Base-by-base conservation (phyloP, 2,797 vertebrate genomes). In the Molossus alvarezi region DNA sequence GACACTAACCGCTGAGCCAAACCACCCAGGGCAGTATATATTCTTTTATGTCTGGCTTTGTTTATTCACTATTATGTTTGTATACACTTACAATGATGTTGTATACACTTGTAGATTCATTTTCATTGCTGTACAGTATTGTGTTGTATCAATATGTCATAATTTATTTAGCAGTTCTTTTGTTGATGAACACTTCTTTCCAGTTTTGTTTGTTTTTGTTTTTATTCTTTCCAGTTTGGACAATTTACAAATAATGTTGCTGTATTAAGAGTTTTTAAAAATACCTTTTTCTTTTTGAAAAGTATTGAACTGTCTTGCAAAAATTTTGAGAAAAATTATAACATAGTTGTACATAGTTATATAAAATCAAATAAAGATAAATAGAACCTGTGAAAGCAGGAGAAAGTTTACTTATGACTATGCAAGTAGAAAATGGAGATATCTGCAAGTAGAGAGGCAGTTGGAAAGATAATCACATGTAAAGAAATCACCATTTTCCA, bases 121-220 rank as follows among this genome's bases (percentile, higher is more conserved):
- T 84, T 27, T 94, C 18, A 7, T 33, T 88, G 41, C 11, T 92
- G 1, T 37, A 65, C 13, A 79, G 25, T 60, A 90, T 45, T 87
- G 15, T 85, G 53, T 69, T 81, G 8, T 92, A 4, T 45, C 18
- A 88, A 14, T 77, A 41, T 88, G 15, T 64, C 27, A 3, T 91
- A 77, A 85, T 51, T 84, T 88, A 45, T 48, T 64, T 88, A 55
- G 55, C 64, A 27, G 27, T 79, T 79, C 58, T 86, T 90, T 51
- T 90, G 41, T 86, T 67, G 60, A 80, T 83, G 53, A 91, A 71
- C 37, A 87, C 23, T 72, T 91, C 57, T 91, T 94, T 88, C 41
- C 18, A 45, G 58, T 85, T 72, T 55, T 33, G 33, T 33, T 33
- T 33, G 33, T 33, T 33, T 33, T 33, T 33, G 33, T 33, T 33